Percentiles rank a stretch among this genome's conserved stretches.
These are phyloP conservation scores for Xyrauchen texanus DNA, from an alignment of 2,113 vertebrate genomes.

Conservation along the genomic window DNA sequence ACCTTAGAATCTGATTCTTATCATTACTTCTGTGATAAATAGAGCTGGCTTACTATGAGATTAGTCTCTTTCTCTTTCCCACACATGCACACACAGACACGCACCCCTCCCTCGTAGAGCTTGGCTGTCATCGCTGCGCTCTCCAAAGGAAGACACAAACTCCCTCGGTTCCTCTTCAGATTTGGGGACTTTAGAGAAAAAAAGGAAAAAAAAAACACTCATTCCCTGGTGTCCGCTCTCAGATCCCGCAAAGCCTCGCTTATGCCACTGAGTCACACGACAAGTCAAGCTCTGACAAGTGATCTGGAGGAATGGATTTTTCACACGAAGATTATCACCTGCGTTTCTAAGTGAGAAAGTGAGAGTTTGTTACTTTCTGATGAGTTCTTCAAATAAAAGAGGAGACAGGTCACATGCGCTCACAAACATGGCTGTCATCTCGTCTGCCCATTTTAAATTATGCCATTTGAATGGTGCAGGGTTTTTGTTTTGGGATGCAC, in stretches of 20 bases:
- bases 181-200: slow-evolving; percentile 75
- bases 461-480: neutral
- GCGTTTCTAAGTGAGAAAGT: slow-evolving; percentile 63
- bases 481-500: slow-evolving; percentile 9
- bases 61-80: slow-evolving; percentile 82
- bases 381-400: neutral
- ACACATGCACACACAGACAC: slow-evolving; percentile 35
- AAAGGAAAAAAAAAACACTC: slow-evolving; percentile 51
- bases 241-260: slow-evolving; percentile 74
- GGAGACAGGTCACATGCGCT: slow-evolving; percentile 26
- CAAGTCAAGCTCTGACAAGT: slow-evolving; percentile 73
- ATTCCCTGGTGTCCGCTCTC: slow-evolving; percentile 63
- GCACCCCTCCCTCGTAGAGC: slow-evolving; percentile 47
- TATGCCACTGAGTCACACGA: slow-evolving; percentile 70
- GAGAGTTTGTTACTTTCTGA: slow-evolving; percentile 55
- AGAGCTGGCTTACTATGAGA: slow-evolving; percentile 84
- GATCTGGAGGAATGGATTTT: slow-evolving; percentile 76
- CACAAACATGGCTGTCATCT: neutral
- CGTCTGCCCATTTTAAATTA: neutral
- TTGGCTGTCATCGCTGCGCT: slow-evolving; percentile 70
- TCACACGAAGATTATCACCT: slow-evolving; percentile 77
- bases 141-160: slow-evolving; percentile 63
- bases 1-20: slow-evolving; percentile 96
- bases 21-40: slow-evolving; percentile 91
- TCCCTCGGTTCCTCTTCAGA: slow-evolving; percentile 76